A percentile compares a stretch with the other conserved stretches of the same genome.
Conservation (phyloP, 2,888 invertebrate species). For the Endomychus coccineus region DNA sequence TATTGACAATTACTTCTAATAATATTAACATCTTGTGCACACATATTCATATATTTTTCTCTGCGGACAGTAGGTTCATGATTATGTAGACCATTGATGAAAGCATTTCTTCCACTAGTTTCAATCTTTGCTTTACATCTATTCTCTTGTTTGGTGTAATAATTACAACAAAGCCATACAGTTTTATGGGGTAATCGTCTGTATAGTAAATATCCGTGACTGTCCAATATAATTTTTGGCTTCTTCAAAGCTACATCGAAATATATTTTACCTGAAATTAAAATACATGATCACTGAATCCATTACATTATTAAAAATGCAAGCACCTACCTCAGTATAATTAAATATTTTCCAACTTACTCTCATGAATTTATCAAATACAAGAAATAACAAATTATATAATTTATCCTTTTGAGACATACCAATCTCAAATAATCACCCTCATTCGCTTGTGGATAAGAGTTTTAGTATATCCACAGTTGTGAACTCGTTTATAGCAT, state of each 20-base stretch:
- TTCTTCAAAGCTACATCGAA: conserved; percentile 15
- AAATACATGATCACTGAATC: too few species aligned
- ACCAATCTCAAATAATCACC: too few species aligned
- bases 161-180: conserved; percentile 13
- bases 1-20: too few species aligned
- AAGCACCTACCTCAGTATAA: too few species aligned
- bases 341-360: too few species aligned
- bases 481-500: too few species aligned
- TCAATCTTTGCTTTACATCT: conserved; percentile 26
- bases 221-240: conserved; percentile 14
- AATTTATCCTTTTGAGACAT: too few species aligned
- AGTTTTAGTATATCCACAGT: too few species aligned
- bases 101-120: conserved; percentile 24
- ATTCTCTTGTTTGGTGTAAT: conserved; percentile 20
- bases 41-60: conserved; percentile 26
- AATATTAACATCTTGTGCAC: conserved; percentile 29
- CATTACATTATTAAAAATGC: too few species aligned
- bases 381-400: too few species aligned
- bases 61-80: conserved; percentile 24
- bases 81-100: conserved; percentile 25
- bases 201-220: conserved; percentile 10
- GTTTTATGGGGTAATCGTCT: conserved; percentile 10
- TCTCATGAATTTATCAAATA: too few species aligned
- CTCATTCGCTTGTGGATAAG: too few species aligned
- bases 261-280: conserved; percentile 19